Conservation (phyloP, 1,140 invertebrate species). For the Saxidomus purpurata region DNA sequence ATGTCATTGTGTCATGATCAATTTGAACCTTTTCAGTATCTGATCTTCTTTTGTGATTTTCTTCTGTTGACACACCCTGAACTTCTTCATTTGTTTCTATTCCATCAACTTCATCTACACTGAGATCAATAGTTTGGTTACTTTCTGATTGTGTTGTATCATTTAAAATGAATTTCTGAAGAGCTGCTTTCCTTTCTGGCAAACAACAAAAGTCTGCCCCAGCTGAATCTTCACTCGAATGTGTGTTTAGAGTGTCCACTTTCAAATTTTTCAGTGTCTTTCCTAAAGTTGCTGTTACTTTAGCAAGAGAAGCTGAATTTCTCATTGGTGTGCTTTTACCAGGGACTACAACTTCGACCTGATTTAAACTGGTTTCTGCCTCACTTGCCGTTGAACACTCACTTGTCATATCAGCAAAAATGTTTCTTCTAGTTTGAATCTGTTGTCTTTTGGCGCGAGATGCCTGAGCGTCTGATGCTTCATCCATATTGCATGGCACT, state of each 20-base stretch:
- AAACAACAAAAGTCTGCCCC: background rate
- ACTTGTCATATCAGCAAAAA: background rate
- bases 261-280: background rate
- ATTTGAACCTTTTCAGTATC: background rate
- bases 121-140: background rate
- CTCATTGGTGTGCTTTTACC: background rate
- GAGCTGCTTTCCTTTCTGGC: background rate
- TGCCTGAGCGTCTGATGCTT: background rate
- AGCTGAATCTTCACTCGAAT: background rate
- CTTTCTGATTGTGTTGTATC: background rate
- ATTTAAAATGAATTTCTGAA: background rate
- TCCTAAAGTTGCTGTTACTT: background rate
- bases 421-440: background rate
- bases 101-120: background rate
- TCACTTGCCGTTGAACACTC: background rate
- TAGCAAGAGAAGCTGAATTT: background rate
- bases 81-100: background rate
- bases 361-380: background rate
- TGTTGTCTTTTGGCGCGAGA: background rate
- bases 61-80: background rate
- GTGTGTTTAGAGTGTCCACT: background rate
- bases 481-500: background rate
- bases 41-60: too few relatives aligned
- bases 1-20: background rate
- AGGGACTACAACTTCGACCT: background rate